Conservation (phyloP, 2,888 invertebrate genomes). For the Idaea aversata region DNA sequence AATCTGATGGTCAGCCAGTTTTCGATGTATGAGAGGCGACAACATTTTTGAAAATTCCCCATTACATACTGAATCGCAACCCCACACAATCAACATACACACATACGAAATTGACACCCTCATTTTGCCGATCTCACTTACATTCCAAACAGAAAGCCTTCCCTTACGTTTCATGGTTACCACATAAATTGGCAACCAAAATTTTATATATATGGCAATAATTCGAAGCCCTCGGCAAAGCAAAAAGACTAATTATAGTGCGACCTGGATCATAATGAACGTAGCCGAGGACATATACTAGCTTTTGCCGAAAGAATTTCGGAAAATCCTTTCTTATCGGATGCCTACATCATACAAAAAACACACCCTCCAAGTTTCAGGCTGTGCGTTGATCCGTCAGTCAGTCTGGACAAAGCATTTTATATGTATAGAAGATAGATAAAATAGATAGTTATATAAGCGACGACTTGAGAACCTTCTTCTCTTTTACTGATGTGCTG, state of each 20-base stretch:
- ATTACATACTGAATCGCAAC: background rate
- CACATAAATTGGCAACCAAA: background rate
- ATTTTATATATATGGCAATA: background rate
- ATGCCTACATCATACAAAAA: too few relatives aligned
- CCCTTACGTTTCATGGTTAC: background rate
- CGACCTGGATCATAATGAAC: background rate
- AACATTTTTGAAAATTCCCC: background rate
- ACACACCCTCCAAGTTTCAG: too few relatives aligned
- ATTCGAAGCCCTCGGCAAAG: background rate
- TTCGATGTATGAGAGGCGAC: background rate
- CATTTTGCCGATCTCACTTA: slow-evolving; percentile 47
- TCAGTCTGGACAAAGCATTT: too few relatives aligned
- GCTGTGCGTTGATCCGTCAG: too few relatives aligned
- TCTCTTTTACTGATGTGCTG: too few relatives aligned
- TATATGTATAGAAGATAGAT: too few relatives aligned
- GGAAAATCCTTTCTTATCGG: too few relatives aligned
- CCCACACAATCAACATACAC: slow-evolving; percentile 30
- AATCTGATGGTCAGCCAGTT: background rate
- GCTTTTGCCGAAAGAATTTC: too few relatives aligned
- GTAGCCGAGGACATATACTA: background rate
- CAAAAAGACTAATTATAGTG: background rate
- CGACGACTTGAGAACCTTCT: too few relatives aligned
- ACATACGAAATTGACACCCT: slow-evolving; percentile 52
- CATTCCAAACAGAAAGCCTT: background rate
- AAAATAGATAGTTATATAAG: too few relatives aligned